Conservation (phyloP, 1,140 invertebrate species). For the Rhizoglyphus robini region DNA sequence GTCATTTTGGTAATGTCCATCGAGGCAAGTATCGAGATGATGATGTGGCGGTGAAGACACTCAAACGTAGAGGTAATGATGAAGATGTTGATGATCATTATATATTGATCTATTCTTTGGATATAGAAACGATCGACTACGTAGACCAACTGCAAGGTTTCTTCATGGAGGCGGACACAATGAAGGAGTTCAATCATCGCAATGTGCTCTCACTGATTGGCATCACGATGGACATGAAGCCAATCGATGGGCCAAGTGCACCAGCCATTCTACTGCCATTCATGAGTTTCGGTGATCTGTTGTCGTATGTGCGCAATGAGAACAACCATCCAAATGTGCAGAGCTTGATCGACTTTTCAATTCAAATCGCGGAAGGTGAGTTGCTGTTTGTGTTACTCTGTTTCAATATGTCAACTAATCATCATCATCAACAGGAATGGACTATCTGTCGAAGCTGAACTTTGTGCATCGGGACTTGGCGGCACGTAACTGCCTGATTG, state of each 20-base stretch:
- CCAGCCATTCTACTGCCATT: too few species aligned
- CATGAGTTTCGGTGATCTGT: too few species aligned
- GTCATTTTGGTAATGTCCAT: too few species aligned
- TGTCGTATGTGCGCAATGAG: too few species aligned
- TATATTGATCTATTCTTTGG: slow-evolving; percentile 41
- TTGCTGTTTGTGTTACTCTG: too few species aligned
- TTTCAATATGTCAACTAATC: too few species aligned
- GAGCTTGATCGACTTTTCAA: slow-evolving; percentile 38
- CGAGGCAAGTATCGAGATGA: too few species aligned
- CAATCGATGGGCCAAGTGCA: too few species aligned
- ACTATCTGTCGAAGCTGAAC: slow-evolving; percentile 33
- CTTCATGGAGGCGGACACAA: too few species aligned
- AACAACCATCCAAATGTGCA: slow-evolving; percentile 38
- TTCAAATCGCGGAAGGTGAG: slow-evolving; percentile 37
- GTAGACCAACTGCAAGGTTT: slow-evolving; percentile 34
- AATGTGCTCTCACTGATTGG: too few species aligned
- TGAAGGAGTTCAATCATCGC: too few species aligned
- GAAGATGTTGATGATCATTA: slow-evolving; percentile 36
- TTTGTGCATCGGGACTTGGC: slow-evolving; percentile 38
- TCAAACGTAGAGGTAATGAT: not conserved
- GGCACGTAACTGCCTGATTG: slow-evolving; percentile 39
- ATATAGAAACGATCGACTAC: slow-evolving; percentile 37
- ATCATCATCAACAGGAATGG: slow-evolving; percentile 5
- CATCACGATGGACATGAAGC: too few species aligned
- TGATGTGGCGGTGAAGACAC: not conserved